Percentiles rank a stretch among this genome's conserved stretches.
These are phyloP conservation scores for Eulimnadia texana DNA, from an alignment of 1,140 invertebrate genomes.

Conservation along the genomic window DNA sequence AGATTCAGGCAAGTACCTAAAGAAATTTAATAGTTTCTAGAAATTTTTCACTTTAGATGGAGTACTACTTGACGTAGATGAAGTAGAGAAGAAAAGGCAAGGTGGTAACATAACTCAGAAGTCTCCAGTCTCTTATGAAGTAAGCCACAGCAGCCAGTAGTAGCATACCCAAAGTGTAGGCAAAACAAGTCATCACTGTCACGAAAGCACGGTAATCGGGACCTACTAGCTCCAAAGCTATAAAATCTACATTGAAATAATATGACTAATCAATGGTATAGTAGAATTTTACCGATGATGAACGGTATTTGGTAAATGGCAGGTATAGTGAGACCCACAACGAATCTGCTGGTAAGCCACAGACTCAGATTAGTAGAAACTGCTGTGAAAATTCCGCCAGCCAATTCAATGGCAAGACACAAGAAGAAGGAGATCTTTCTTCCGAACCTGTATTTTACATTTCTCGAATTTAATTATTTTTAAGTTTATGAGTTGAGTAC, in stretches of 20 bases:
- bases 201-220: constrained; percentile 79
- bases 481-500: too few species aligned
- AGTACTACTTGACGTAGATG: constrained; percentile 36
- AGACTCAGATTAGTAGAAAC: constrained; percentile 58
- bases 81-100: constrained; percentile 70
- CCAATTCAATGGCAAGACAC: constrained; percentile 56
- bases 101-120: constrained; percentile 59
- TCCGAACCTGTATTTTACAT: constrained; percentile 42
- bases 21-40: too few species aligned
- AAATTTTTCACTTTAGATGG: not conserved
- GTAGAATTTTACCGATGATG: constrained; percentile 63
- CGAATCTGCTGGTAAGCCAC: constrained; percentile 57
- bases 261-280: too few species aligned
- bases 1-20: constrained; percentile 61
- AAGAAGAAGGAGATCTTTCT: constrained; percentile 64
- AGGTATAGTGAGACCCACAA: constrained; percentile 74
- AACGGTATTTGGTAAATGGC: constrained; percentile 90
- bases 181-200: constrained; percentile 76
- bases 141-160: constrained; percentile 66
- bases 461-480: not conserved
- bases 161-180: constrained; percentile 71
- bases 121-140: constrained; percentile 63
- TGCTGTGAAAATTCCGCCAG: constrained; percentile 60
- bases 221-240: constrained; percentile 74
- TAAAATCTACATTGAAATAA: constrained; percentile 26